Evolutionary conservation across 1,140 invertebrate genomes (phyloP), one percentile per base, ranked within the genome.

Genomic region (Lepidurus couesii): DNA sequence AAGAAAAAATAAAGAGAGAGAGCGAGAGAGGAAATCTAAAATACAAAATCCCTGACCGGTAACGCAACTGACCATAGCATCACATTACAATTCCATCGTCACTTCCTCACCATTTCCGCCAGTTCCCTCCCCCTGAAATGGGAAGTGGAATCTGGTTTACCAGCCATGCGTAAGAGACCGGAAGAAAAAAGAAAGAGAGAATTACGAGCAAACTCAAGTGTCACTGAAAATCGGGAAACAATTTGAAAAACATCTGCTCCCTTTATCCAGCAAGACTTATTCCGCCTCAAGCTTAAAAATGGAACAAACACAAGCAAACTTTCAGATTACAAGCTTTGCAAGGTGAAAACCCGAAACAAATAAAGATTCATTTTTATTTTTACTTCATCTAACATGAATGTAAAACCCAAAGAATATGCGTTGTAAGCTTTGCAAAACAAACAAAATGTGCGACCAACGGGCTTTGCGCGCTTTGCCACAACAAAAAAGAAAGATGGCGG

Each of bases 281-380:
- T 75, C 26, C 74, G 4, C 74, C 16, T 75, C 3, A 75, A 75
- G 16, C n/a, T 75, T 16, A 34, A 8, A 75, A 13, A 75, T 75
- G 4, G 24, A 75, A 75, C 74, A 42, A 42, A 75, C 42, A 75
- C 42, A 24, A 7, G 74, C 24, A 13, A 75, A 75, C 74, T 6
- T 34, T 75, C 26, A n/a, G 74, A 11, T 34, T 24, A 0, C 5
- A 24, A 24, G 74, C 74, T 75, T 11, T 34, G 1, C 74, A 24
- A 13, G 1, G 24, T 24, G 3, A 73, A 73, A 73, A 73, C n/a
- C 4, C 65, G 3, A 73, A n/a, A 73, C 24, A 73, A n/a, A 4
- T n/a, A 73, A 24, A n/a, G 65, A 73, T n/a, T 73, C 3, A 73
- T n/a, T n/a, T 24, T 73, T 73, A n/a, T 73, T 5, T n/a, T 73